Conservation (phyloP, 2,113 vertebrate genomes). For the Taurulus bubalis region DNA sequence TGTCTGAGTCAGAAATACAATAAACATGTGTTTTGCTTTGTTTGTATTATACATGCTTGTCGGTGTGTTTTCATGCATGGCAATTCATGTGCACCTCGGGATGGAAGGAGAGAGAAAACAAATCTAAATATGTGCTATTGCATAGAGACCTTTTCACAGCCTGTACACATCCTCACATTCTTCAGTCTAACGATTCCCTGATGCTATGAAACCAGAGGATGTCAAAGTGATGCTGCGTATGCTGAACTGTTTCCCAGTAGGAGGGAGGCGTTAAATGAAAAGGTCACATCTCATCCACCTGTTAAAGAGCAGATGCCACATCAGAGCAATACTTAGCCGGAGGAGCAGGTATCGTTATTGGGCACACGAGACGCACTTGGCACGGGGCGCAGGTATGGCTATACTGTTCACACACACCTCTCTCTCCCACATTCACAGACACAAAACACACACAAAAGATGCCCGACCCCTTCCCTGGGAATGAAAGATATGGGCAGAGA, state of each 20-base stretch:
- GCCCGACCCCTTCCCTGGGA: slow-evolving; percentile 62
- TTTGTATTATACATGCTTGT: neutral
- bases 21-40: slow-evolving; percentile 2
- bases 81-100: slow-evolving; percentile 16
- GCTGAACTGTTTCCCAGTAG: slow-evolving; percentile 63
- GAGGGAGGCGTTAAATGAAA: slow-evolving; percentile 71
- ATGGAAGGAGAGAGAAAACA: neutral
- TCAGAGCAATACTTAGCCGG: slow-evolving; percentile 75
- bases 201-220: slow-evolving; percentile 68
- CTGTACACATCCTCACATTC: slow-evolving; percentile 55
- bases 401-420: slow-evolving; percentile 50
- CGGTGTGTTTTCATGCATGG: slow-evolving; percentile 3
- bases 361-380: slow-evolving; percentile 66
- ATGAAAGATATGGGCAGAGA: slow-evolving; percentile 77
- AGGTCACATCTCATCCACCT: slow-evolving; percentile 80
- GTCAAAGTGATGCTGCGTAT: slow-evolving; percentile 61
- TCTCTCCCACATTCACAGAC: slow-evolving; percentile 13
- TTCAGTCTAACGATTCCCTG: slow-evolving; percentile 60
- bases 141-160: slow-evolving; percentile 57
- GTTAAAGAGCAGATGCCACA: slow-evolving; percentile 80
- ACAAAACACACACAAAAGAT: slow-evolving; percentile 34
- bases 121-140: slow-evolving; percentile 27
- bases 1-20: neutral
- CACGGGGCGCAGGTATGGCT: slow-evolving; percentile 50
- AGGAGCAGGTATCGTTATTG: slow-evolving; percentile 62